These are phyloP conservation scores for Fratercula arctica DNA, from an alignment of 2,797 vertebrate species.

Conservation along the genomic window DNA sequence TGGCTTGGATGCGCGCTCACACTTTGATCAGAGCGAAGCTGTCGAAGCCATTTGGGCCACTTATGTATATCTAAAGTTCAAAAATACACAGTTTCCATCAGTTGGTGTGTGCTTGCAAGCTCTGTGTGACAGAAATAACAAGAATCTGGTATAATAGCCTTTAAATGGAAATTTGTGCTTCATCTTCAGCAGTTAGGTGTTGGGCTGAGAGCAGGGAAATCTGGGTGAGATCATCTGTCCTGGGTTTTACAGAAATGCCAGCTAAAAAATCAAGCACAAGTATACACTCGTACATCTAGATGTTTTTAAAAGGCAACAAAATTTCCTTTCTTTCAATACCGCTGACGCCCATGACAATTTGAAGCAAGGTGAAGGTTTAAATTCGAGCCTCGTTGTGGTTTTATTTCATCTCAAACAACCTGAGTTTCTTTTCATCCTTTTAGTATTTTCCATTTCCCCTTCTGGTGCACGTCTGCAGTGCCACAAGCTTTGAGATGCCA, in stretches of 20 bases:
- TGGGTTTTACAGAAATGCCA: neutral
- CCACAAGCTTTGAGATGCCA: neutral
- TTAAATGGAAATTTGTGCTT: neutral
- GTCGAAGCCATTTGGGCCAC: neutral
- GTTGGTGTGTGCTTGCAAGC: neutral
- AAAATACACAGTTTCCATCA: neutral
- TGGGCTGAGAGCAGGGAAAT: neutral
- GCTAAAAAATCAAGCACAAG: neutral
- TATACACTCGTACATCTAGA: neutral
- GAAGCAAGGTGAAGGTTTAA: neutral
- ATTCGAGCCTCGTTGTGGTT: neutral
- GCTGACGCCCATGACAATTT: neutral
- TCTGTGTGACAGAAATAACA: neutral
- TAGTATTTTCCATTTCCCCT: neutral
- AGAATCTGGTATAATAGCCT: neutral
- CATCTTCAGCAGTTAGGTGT: neutral
- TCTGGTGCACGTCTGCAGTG: accelerated
- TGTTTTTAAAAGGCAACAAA: neutral
- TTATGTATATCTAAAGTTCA: neutral
- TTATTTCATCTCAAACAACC: neutral
- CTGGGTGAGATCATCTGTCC: neutral
- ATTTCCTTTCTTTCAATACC: neutral
- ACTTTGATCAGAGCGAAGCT: neutral
- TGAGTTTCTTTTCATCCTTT: neutral
- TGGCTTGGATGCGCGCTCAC: neutral